Conservation (phyloP, 2,113 vertebrate genomes). For the Albula glossodonta region DNA sequence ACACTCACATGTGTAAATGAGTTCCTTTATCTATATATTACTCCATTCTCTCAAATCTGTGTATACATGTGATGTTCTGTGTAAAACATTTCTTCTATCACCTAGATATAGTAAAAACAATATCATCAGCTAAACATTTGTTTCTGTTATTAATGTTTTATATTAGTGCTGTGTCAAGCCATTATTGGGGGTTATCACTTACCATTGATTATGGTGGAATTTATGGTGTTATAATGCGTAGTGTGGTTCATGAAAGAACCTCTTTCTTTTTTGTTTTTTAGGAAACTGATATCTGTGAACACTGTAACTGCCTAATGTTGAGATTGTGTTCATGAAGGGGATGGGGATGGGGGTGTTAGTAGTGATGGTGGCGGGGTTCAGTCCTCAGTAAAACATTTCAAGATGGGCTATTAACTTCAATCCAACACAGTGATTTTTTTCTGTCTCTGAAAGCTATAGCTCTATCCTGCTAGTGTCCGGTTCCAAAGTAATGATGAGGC, state of each 20-base stretch:
- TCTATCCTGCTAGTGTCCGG: conserved; percentile 82
- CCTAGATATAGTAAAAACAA: neutral
- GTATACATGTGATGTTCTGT: neutral
- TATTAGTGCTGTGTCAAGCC: neutral
- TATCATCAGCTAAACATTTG: neutral
- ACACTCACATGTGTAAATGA: neutral
- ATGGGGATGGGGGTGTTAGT: conserved; percentile 46
- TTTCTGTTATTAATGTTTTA: neutral
- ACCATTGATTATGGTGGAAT: neutral
- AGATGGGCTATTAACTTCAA: conserved; percentile 73
- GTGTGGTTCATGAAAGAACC: neutral
- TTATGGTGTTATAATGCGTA: neutral
- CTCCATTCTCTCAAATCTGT: neutral
- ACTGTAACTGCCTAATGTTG: conserved; percentile 32
- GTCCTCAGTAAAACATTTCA: conserved; percentile 74
- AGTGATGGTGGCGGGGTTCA: conserved; percentile 2
- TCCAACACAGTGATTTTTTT: conserved; percentile 47
- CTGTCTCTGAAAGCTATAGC: conserved; percentile 74
- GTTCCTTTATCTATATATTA: neutral
- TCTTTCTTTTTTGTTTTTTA: neutral
- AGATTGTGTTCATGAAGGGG: conserved; percentile 61
- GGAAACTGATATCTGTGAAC: conserved; percentile 17
- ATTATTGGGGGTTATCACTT: neutral
- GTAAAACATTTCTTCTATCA: neutral
- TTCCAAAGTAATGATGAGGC: conserved; percentile 93